phyloP scores from a whole-genome alignment of 2,797 vertebrate species.

The Threskiornis aethiopicus region DNA sequence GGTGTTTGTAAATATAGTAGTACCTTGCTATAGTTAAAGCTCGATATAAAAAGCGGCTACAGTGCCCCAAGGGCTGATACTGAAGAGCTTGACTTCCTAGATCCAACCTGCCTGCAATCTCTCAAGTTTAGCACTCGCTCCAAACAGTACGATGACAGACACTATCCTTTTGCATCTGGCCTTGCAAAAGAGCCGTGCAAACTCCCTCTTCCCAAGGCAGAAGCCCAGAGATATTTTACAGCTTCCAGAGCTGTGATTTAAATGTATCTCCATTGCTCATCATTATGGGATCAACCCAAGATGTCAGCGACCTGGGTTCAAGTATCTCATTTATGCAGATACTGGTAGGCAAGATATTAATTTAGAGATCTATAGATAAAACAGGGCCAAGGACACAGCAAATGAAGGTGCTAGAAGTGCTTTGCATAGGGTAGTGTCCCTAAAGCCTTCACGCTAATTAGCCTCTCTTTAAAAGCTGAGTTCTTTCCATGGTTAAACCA shows the following conservation, averaged over 20 bases:
- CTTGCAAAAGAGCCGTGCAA: background rate
- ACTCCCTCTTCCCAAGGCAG: background rate
- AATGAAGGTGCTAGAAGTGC: background rate
- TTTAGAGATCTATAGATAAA: background rate
- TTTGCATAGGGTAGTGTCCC: background rate
- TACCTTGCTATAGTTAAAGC: background rate
- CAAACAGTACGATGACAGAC: background rate
- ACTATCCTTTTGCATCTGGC: background rate
- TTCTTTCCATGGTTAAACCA: background rate
- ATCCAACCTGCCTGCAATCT: background rate
- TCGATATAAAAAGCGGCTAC: background rate
- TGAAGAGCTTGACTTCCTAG: background rate
- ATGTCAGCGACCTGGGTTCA: background rate
- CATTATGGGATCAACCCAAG: background rate
- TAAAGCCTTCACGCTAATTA: background rate
- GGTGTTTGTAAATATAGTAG: background rate
- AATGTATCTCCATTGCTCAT: accelerated
- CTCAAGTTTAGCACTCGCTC: background rate
- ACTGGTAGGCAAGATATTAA: background rate
- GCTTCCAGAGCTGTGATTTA: background rate
- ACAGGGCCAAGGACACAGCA: background rate
- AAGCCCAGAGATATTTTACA: background rate
- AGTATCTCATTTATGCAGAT: background rate
- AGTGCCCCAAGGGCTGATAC: background rate
- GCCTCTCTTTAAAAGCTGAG: background rate